Conservation (phyloP, 2,888 invertebrate species). For the Ochropleura plecta region DNA sequence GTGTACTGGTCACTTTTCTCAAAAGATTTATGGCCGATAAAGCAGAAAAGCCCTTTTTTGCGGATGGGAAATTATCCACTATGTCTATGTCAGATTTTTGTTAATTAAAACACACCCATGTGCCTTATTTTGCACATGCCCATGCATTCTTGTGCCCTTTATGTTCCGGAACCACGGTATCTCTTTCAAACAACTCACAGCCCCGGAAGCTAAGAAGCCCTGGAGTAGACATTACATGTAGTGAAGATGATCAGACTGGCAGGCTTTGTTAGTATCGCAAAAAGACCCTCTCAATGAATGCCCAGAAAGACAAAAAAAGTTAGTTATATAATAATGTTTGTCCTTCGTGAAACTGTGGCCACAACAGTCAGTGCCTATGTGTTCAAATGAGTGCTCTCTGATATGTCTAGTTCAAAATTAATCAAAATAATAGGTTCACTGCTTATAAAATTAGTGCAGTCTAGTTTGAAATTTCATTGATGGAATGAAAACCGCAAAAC, state of each 20-base stretch:
- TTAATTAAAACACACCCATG: too few species aligned
- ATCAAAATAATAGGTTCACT: neutral
- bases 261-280: neutral
- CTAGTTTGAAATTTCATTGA: conserved; percentile 21
- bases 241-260: neutral
- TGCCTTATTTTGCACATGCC: too few species aligned
- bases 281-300: neutral
- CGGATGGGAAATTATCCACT: too few species aligned
- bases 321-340: neutral
- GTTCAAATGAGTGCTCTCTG: neutral
- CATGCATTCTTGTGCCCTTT: too few species aligned
- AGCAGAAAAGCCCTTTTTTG: neutral
- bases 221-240: neutral
- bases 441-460: conserved; percentile 6
- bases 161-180: too few species aligned
- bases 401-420: neutral
- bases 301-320: neutral
- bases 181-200: too few species aligned
- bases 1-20: neutral
- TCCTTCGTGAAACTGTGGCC: neutral
- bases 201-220: too few species aligned
- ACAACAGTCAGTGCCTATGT: neutral
- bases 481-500: conserved; percentile 26
- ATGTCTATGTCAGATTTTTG: too few species aligned
- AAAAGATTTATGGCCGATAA: neutral